Evolutionary conservation across 37 sponge, comb jelly and placozoan genomes (phyloP).

Genomic region (Bolinopsis microptera): DNA sequence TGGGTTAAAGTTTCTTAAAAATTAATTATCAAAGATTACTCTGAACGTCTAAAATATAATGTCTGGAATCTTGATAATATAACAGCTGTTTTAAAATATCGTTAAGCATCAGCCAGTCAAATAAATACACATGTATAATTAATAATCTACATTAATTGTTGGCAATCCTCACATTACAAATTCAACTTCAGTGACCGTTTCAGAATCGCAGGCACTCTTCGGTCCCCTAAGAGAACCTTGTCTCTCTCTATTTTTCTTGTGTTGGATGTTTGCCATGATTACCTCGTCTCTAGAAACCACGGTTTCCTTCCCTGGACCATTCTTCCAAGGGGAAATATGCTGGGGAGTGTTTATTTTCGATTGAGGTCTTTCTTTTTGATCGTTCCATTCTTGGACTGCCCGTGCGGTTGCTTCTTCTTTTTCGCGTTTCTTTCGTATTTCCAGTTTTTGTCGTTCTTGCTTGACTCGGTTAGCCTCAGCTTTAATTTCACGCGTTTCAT

Average conservation of each 20-base stretch:
- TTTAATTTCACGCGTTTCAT: not conserved
- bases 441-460: not conserved
- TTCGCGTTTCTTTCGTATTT: not conserved
- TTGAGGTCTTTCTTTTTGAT: not conserved
- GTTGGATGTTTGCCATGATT: slow-evolving; percentile 36
- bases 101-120: no score
- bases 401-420: not conserved
- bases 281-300: slow-evolving; percentile 27
- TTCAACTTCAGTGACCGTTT: not conserved
- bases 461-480: not conserved
- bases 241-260: slow-evolving; percentile 30
- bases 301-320: slow-evolving; percentile 1
- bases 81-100: no score
- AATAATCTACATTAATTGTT: not conserved
- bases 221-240: not conserved
- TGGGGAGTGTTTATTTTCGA: not conserved
- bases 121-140: not conserved
- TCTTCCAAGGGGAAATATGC: slow-evolving; percentile 55
- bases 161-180: not conserved
- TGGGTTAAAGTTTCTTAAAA: no score
- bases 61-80: no score
- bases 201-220: not conserved
- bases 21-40: no score
- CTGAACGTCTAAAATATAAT: no score
- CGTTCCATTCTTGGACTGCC: slow-evolving; percentile 42